Conservation (phyloP, 2,888 invertebrate genomes). For the Urechis unicinctus region DNA sequence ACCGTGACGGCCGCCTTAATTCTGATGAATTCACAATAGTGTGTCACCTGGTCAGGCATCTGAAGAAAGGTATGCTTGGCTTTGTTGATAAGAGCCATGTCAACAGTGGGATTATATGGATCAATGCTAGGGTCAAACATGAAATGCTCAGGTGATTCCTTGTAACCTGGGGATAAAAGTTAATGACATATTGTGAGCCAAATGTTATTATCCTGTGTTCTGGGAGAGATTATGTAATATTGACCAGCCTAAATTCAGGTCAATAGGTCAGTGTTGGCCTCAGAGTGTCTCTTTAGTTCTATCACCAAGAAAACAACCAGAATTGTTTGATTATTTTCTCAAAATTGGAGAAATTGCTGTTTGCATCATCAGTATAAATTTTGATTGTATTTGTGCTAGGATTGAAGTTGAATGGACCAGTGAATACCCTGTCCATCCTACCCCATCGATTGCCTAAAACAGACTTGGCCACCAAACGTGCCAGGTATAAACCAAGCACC, state of each 20-base stretch:
- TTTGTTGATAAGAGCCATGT: not conserved
- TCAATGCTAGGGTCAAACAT: too few relatives aligned
- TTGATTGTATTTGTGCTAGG: constrained; percentile 15
- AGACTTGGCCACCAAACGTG: constrained; percentile 30
- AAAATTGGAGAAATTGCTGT: not conserved
- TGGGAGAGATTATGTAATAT: too few relatives aligned
- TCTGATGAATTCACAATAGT: constrained; percentile 34
- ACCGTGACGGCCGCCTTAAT: constrained; percentile 32
- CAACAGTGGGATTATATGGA: not conserved
- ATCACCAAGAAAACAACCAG: too few relatives aligned
- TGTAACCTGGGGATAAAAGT: too few relatives aligned
- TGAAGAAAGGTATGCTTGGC: constrained; percentile 29
- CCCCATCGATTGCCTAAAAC: constrained; percentile 27
- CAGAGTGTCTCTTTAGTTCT: too few relatives aligned
- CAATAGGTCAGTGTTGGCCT: too few relatives aligned
- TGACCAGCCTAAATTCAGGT: too few relatives aligned
- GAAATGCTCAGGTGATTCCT: too few relatives aligned
- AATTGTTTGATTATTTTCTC: too few relatives aligned
- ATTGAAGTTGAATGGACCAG: constrained; percentile 25
- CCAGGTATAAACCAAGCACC: too few relatives aligned
- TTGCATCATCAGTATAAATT: not conserved
- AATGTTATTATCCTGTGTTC: too few relatives aligned
- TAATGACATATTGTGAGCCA: too few relatives aligned
- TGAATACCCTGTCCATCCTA: constrained; percentile 32
- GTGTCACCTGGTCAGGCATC: constrained; percentile 33